Base-by-base conservation (phyloP, 2,888 invertebrate species). In the Helleia helle region DNA sequence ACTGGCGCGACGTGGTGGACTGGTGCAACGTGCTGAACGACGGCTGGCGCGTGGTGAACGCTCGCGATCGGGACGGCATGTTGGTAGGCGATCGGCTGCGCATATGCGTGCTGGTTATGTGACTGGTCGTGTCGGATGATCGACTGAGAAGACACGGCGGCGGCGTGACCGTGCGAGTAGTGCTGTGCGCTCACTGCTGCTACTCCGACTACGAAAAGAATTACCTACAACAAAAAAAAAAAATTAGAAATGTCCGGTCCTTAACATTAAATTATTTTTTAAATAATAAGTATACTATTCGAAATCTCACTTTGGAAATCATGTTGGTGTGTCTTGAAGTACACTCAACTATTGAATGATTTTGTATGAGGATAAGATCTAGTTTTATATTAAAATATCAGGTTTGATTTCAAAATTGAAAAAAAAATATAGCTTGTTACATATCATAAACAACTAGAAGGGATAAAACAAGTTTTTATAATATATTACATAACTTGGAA, bases 131-230 rank as follows among this genome's bases (percentile, higher is more conserved):
- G 53, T 7, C 44, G 47, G 24, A 54, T 41, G n/a, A 55, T 47
- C 4, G 55, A 54, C 36, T 54, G 52, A 5, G 54, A 52, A 5
- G 54, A 55, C 36, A 36, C 36, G 13, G 34, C 15, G 2, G 15
- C 15, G 15, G 7, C 36, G 9, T 1, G 11, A 3, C 3, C 46
- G 8, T 51, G 55, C 43, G 24, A 56, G 52, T 47, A 40, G 40
- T 71, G 56, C 48, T 71, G 64, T 13, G 63, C 65, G 39, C 48
- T 58, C 12, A 51, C 66, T 14, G 50, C 58, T 11, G 48, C 42
- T 36, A 55, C 26, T 34, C 50, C 36, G 34, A 43, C 44, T 8
- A 51, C 39, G 8, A 55, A 14, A 29, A 52, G 37, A 9, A 53
- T 8, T 29, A 44, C 38, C 42, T 48, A 37, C 27, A 25, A 30